Evolutionary conservation across 2,113 vertebrate species (phyloP).

Genomic region (Crocuta crocuta): DNA sequence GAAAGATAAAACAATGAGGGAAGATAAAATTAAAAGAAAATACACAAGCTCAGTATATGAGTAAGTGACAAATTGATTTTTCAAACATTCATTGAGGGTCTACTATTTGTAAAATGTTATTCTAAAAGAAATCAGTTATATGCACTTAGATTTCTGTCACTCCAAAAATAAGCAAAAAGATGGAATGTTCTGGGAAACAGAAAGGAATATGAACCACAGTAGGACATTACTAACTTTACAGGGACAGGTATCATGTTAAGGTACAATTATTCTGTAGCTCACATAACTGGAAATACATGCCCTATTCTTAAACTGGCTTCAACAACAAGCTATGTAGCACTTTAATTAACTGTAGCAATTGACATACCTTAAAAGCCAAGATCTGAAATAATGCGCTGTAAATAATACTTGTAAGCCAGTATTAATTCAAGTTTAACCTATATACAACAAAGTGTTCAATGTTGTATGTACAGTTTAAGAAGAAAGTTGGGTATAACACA

Average conservation of each 20-base stretch:
- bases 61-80: conserved; percentile 44
- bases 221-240: conserved; percentile 78
- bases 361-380: conserved; percentile 84
- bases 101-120: conserved; percentile 48
- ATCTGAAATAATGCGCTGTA: conserved; percentile 80
- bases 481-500: conserved; percentile 27
- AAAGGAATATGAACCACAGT: conserved; percentile 69
- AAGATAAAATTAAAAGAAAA: conserved; percentile 42
- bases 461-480: conserved; percentile 59
- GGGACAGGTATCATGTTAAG: conserved; percentile 79
- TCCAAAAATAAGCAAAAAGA: conserved; percentile 75
- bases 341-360: conserved; percentile 87
- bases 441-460: conserved; percentile 71
- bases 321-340: conserved; percentile 83
- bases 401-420: conserved; percentile 76
- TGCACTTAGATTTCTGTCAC: conserved; percentile 78
- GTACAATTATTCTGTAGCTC: conserved; percentile 83
- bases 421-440: conserved; percentile 79
- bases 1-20: conserved; percentile 48
- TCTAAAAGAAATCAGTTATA: conserved; percentile 62
- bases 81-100: background rate
- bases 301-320: conserved; percentile 85
- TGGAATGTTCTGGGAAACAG: background rate
- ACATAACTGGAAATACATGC: conserved; percentile 87
- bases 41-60: background rate